These are phyloP conservation scores for Encarsia formosa DNA, from an alignment of 2,888 invertebrate genomes.

Conservation along the genomic window DNA sequence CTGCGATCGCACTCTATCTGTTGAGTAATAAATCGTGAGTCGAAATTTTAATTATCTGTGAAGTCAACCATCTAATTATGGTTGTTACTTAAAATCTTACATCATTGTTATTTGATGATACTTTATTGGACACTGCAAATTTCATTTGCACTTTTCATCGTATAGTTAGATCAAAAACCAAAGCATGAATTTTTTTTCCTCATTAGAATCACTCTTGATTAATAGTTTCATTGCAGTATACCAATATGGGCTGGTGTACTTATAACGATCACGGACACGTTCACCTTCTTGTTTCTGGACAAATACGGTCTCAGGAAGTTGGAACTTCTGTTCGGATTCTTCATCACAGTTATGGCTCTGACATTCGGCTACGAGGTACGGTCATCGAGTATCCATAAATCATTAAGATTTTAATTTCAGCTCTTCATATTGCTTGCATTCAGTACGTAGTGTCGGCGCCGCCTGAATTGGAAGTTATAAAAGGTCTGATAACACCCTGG, in stretches of 20 bases:
- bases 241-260: constrained; percentile 73
- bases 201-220: too few species aligned
- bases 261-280: constrained; percentile 82
- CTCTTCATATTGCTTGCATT: constrained; percentile 29
- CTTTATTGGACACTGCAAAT: too few species aligned
- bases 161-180: too few species aligned
- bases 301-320: constrained; percentile 79
- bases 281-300: constrained; percentile 82
- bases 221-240: too few species aligned
- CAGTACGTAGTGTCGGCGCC: constrained; percentile 73
- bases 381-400: not conserved
- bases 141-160: too few species aligned
- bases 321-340: constrained; percentile 76
- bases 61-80: too few species aligned
- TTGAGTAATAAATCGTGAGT: constrained; percentile 68
- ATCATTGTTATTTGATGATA: too few species aligned
- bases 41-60: constrained; percentile 21
- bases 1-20: constrained; percentile 80
- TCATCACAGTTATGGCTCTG: constrained; percentile 78
- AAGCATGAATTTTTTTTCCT: too few species aligned
- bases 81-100: too few species aligned
- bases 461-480: constrained; percentile 63
- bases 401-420: not conserved
- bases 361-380: constrained; percentile 78
- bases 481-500: constrained; percentile 78